Evolutionary conservation across 1,140 invertebrate species (phyloP).

Genomic region (Euwallacea similis): DNA sequence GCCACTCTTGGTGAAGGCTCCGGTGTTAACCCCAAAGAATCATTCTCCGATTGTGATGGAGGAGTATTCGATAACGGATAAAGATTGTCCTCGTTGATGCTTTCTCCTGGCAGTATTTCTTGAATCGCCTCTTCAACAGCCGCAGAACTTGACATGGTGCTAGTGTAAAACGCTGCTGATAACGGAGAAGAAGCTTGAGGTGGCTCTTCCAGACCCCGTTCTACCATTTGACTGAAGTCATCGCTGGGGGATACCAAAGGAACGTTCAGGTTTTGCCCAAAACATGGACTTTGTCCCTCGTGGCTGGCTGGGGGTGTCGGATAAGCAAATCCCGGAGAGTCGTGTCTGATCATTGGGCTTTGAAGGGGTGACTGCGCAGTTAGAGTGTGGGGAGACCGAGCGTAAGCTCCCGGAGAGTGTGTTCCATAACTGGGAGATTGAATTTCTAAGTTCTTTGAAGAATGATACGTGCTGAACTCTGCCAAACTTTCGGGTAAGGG

Average conservation of each 20-base stretch:
- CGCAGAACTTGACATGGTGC: conserved; percentile 81
- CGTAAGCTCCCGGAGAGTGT: conserved; percentile 50
- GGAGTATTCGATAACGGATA: conserved; percentile 67
- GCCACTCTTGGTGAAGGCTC: conserved; percentile 61
- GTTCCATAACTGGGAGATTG: conserved; percentile 54
- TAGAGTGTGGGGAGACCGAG: conserved; percentile 56
- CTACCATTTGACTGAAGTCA: conserved; percentile 55
- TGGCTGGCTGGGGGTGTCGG: conserved; percentile 82
- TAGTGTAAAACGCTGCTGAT: conserved; percentile 80
- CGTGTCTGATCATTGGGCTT: conserved; percentile 66
- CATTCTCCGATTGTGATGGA: conserved; percentile 57
- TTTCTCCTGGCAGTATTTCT: conserved; percentile 78
- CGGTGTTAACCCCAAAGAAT: conserved; percentile 57
- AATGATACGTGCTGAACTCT: conserved; percentile 77
- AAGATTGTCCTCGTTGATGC: conserved; percentile 61
- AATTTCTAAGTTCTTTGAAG: conserved; percentile 55
- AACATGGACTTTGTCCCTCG: conserved; percentile 70
- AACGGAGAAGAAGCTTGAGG: conserved; percentile 70
- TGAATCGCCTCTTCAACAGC: conserved; percentile 80
- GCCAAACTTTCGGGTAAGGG: conserved; percentile 76
- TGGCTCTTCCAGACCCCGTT: conserved; percentile 60
- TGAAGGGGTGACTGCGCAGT: conserved; percentile 59
- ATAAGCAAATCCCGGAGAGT: conserved; percentile 72
- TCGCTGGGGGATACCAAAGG: conserved; percentile 55
- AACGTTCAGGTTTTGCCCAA: conserved; percentile 53